Conservation (phyloP, 1,140 invertebrate species). For the Drosophila repletoides region DNA sequence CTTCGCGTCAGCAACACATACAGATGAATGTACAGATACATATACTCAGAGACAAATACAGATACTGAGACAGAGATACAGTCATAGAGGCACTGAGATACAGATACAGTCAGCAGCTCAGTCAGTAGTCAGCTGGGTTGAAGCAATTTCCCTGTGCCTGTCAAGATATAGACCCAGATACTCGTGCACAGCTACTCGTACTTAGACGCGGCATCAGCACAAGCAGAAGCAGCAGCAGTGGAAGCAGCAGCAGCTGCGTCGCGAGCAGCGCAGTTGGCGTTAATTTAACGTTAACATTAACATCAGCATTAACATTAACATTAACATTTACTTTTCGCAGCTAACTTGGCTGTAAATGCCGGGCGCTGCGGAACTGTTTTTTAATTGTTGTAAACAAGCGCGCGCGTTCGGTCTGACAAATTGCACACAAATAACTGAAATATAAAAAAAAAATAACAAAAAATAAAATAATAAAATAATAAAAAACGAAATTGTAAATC, state of each 20-base stretch:
- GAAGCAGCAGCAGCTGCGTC: constrained; percentile 5
- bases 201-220: constrained; percentile 8
- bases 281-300: constrained; percentile 6
- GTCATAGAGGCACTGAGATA: background rate
- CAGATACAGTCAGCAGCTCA: constrained; percentile 3
- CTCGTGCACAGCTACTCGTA: constrained; percentile 11
- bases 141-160: constrained; percentile 15
- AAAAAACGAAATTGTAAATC: constrained; percentile 3
- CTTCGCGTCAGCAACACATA: constrained; percentile 46
- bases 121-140: constrained; percentile 45
- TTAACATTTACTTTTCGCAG: constrained; percentile 46
- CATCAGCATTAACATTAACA: constrained; percentile 37
- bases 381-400: constrained; percentile 77
- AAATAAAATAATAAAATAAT: background rate
- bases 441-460: constrained; percentile 3
- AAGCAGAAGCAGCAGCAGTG: background rate
- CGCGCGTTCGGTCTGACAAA: constrained; percentile 56
- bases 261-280: constrained; percentile 14
- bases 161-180: constrained; percentile 6
- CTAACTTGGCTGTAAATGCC: constrained; percentile 74
- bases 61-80: background rate
- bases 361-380: constrained; percentile 49
- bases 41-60: constrained; percentile 10
- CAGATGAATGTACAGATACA: background rate
- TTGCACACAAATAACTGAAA: constrained; percentile 16